phyloP scores from a whole-genome alignment of 2,113 vertebrate genomes.

The Coreoperca whiteheadi region DNA sequence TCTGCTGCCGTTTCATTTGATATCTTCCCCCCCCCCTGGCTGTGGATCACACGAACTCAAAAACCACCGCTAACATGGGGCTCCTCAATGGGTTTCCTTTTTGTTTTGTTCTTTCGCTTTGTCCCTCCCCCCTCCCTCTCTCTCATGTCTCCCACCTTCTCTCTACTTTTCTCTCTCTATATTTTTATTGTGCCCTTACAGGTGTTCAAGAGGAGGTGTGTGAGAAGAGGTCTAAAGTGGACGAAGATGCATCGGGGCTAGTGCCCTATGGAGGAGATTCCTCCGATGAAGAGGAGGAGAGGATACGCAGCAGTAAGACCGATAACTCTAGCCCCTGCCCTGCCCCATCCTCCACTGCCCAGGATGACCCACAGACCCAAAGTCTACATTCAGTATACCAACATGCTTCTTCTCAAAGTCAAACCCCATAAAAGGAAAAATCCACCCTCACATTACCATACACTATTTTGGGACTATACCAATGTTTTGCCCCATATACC shows the following conservation, averaged over 20 bases:
- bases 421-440: slow-evolving; percentile 48
- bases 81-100: slow-evolving; percentile 74
- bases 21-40: slow-evolving; percentile 70
- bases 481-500: slow-evolving; percentile 1
- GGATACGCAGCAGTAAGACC: slow-evolving; percentile 79
- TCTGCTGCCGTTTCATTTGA: slow-evolving; percentile 76
- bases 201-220: slow-evolving; percentile 56
- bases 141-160: slow-evolving; percentile 9
- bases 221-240: slow-evolving; percentile 77
- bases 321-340: slow-evolving; percentile 72
- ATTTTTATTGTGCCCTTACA: slow-evolving; percentile 64
- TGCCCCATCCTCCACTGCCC: slow-evolving; percentile 32
- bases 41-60: slow-evolving; percentile 78
- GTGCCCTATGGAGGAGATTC: slow-evolving; percentile 86
- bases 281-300: slow-evolving; percentile 86
- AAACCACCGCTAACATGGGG: slow-evolving; percentile 78
- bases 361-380: slow-evolving; percentile 49
- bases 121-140: background rate
- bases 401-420: slow-evolving; percentile 23
- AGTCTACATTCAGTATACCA: slow-evolving; percentile 29
- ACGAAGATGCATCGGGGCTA: slow-evolving; percentile 72
- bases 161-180: slow-evolving; percentile 47
- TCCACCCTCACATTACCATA: slow-evolving; percentile 42
- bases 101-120: slow-evolving; percentile 43
- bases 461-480: slow-evolving; percentile 13